Percentiles rank a stretch among this genome's conserved stretches.
Evolutionary conservation across 23 tunicate genomes (phyloP).

Genomic region (Styela plicata): DNA sequence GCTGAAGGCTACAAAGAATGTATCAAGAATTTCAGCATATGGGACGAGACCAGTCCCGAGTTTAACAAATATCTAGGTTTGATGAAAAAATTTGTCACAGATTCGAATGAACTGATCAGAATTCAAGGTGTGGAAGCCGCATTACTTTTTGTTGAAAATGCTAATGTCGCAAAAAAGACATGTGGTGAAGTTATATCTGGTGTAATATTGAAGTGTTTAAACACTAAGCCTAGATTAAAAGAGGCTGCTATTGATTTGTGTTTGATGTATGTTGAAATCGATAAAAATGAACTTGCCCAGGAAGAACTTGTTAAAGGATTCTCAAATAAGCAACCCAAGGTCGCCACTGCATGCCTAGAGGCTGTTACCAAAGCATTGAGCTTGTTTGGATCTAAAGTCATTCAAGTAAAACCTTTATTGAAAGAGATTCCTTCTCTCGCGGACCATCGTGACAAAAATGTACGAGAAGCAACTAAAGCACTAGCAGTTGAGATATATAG

Average conservation of each 20-base stretch:
- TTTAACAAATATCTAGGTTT: slow-evolving; percentile 81
- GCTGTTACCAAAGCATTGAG: slow-evolving; percentile 52
- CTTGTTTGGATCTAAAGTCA: slow-evolving; percentile 89
- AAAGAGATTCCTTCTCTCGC: slow-evolving; percentile 54
- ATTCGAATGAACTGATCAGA: slow-evolving; percentile 88
- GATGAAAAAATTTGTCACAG: slow-evolving; percentile 85
- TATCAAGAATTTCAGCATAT: slow-evolving; percentile 55
- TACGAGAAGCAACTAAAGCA: slow-evolving; percentile 71
- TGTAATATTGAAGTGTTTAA: slow-evolving; percentile 82
- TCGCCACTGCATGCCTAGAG: slow-evolving; percentile 78
- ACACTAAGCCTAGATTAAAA: slow-evolving; percentile 79
- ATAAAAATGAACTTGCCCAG: slow-evolving; percentile 62
- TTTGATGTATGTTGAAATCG: slow-evolving; percentile 85
- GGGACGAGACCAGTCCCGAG: slow-evolving; percentile 80
- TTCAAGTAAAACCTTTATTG: slow-evolving; percentile 67
- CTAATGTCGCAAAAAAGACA: slow-evolving; percentile 90
- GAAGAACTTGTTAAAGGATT: slow-evolving; percentile 87
- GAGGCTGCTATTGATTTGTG: slow-evolving; percentile 82
- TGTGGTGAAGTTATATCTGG: slow-evolving; percentile 78
- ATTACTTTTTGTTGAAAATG: slow-evolving; percentile 61
- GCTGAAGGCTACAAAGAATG: slow-evolving; percentile 96
- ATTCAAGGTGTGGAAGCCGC: slow-evolving; percentile 83
- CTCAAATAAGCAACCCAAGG: slow-evolving; percentile 90
- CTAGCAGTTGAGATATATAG: slow-evolving; percentile 78
- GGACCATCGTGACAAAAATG: slow-evolving; percentile 94